Evolutionary conservation across 1,140 invertebrate species (phyloP).

Genomic region (Sycophaga agraensis): DNA sequence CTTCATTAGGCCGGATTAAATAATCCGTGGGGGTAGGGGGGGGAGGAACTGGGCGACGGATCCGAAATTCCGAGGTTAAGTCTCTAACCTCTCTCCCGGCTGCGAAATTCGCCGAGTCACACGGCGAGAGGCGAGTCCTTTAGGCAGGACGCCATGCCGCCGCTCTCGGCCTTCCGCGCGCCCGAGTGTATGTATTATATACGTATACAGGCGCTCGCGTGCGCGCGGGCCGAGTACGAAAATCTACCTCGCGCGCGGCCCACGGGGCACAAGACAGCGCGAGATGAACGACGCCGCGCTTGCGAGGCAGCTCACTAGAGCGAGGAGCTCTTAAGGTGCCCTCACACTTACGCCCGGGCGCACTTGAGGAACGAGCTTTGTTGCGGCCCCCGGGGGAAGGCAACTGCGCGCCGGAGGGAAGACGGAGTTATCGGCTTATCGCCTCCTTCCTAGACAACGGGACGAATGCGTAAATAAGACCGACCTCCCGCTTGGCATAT

Average conservation of each 20-base stretch:
- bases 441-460: too few relatives aligned
- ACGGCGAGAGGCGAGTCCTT: neutral
- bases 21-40: neutral
- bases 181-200: too few relatives aligned
- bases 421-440: too few relatives aligned
- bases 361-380: too few relatives aligned
- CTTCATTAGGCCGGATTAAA: neutral
- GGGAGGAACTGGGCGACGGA: neutral
- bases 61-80: neutral
- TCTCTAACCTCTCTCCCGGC: neutral
- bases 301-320: neutral
- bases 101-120: conserved; percentile 22
- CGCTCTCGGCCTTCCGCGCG: too few relatives aligned
- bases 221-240: neutral
- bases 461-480: too few relatives aligned
- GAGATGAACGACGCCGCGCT: neutral
- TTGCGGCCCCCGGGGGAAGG: too few relatives aligned
- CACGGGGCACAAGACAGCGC: neutral
- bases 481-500: too few relatives aligned
- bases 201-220: neutral
- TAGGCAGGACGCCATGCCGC: neutral
- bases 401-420: too few relatives aligned
- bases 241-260: neutral
- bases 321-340: neutral
- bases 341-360: neutral